Evolutionary conservation across 2,113 vertebrate species (phyloP), one percentile per base, ranked within the genome.

Genomic region (Pygoscelis adeliae): DNA sequence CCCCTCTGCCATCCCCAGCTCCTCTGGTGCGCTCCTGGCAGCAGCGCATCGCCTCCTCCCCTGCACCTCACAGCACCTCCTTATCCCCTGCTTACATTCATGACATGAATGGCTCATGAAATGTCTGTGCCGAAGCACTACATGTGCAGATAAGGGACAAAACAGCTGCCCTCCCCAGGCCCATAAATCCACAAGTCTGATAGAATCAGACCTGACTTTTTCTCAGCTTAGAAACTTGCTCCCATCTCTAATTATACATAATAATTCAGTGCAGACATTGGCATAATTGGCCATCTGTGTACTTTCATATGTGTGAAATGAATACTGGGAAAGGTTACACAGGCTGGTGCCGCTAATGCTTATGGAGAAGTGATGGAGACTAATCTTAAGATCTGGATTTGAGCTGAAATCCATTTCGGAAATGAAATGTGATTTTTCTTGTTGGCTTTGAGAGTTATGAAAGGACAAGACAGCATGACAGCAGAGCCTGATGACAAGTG

Each of bases 261-360:
- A 80, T 96, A 96, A 94, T 94, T 96, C 95, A 96, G 87, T 95
- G 79, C 83, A 65, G 27, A 96, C 97, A 65, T 72, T 97, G 93
- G 97, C 83, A 96, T 97, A 98, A 96, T 93, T 96, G 90, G 67
- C 95, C 97, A 97, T 97, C 96, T 97, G 96, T 97, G 95, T 96
- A 77, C 92, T 97, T 96, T 96, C 83, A 34, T 91, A 72, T 0
- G 34, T 95, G 79, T 95, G 93, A 84, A 86, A 89, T 1, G 14
- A 94, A 62, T 58, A 73, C 70, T 70, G 70, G 46, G 62, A 83
- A 96, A 94, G 94, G 93, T 95, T 96, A 91, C 77, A 50, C 11
- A 77, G 87, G 30, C 84, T 85, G 89, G 20, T 91, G 70, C 72
- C 4, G 20, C 73, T 93, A 85, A 66, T 93, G 55, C 50, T 96